Evolutionary conservation across 2,888 invertebrate genomes (phyloP), one percentile per base, ranked within the genome.

Genomic region (Sipha maydis): DNA sequence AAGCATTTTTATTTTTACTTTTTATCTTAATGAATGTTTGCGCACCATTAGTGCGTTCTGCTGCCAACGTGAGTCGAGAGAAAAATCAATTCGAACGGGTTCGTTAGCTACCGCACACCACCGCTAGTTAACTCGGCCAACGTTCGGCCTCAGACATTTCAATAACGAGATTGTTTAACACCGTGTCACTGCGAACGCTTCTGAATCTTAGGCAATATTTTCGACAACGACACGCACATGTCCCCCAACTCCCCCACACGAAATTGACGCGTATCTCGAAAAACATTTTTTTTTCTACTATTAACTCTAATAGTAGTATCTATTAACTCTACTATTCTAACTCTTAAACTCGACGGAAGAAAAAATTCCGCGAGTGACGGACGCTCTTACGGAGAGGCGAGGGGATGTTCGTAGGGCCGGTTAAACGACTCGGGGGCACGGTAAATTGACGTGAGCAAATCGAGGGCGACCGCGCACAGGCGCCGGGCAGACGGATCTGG

Each of bases 391-490:
- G 48, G 48, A 3, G 14, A 11, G 11, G 48, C 2, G 14, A 11
- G 48, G 14, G 61, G 25, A 25, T n/a, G 25, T 61, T 21, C 48
- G 14, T 61, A 61, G 61, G 25, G 61, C 61, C 14, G 11, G 48
- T 48, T 41, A 11, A 21, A 61, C 61, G 61, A 61, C 7, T 7
- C 25, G 61, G 61, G 61, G 61, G 25, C 61, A 61, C 61, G 25
- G 75, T 41, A n/a, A 73, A 73, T n/a, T 19, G 25, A n/a, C 34
- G 25, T 38, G 14, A 31, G 31, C 75, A 41, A 86, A 86, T 80
- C 79, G 79, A 80, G 86, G 79, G 82, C 88, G 88, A 88, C 71
- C 88, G 88, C 61, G 61, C 73, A 73, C 79, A 61, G 88, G 88
- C 88, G 88, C 88, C 88, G 48, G 61, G 75, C 82, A 67, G 88